Conservation (phyloP, 2,888 invertebrate genomes). For the Actias luna region DNA sequence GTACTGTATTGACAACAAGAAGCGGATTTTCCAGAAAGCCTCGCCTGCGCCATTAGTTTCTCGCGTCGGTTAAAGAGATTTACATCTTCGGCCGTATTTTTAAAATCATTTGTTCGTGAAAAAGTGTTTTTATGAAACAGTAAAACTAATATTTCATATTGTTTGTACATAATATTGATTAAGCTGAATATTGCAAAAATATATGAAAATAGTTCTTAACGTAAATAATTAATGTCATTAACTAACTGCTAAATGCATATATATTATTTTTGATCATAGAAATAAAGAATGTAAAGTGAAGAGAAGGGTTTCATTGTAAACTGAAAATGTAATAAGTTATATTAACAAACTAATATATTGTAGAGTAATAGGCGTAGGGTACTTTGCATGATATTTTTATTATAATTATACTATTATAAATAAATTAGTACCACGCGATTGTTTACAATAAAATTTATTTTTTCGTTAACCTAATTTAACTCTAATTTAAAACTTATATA, state of each 20-base stretch:
- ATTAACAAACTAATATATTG: no score
- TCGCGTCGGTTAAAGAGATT: slow-evolving; percentile 81
- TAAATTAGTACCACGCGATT: no score
- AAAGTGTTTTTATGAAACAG: slow-evolving; percentile 64
- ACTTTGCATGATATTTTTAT: no score
- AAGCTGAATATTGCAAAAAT: neutral
- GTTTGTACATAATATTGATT: slow-evolving; percentile 15
- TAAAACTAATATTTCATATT: slow-evolving; percentile 34
- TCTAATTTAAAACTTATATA: no score
- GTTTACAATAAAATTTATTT: no score
- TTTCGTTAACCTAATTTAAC: no score
- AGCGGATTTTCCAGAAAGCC: slow-evolving; percentile 79
- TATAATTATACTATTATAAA: no score
- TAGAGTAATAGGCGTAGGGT: no score
- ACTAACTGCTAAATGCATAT: neutral
- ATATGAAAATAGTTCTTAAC: neutral
- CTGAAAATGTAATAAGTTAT: no score
- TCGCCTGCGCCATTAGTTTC: slow-evolving; percentile 81
- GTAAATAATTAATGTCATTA: neutral
- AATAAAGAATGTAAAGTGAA: no score
- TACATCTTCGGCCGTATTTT: slow-evolving; percentile 71
- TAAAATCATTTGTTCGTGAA: slow-evolving; percentile 70
- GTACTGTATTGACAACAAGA: slow-evolving; percentile 81
- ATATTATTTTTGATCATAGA: no score
- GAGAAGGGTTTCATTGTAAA: no score